Conservation (phyloP, 2,888 invertebrate species). For the Hirtodrosophila cameraria region DNA sequence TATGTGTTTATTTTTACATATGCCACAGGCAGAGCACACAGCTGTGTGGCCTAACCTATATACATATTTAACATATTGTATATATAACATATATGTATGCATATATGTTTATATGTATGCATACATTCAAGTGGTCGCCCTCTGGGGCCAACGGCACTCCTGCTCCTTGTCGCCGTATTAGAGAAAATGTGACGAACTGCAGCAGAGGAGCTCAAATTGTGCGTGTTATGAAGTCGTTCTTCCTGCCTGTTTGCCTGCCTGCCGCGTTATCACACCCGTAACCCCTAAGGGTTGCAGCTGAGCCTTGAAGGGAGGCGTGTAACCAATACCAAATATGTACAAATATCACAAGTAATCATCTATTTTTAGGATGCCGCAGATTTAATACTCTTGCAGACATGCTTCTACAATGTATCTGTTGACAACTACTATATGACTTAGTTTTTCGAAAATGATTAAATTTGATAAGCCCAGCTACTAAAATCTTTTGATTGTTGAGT, state of each 20-base stretch:
- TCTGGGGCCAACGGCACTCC: slow-evolving; percentile 57
- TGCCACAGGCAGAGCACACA: slow-evolving; percentile 48
- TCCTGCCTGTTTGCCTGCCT: slow-evolving; percentile 25
- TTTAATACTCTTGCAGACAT: too few relatives aligned
- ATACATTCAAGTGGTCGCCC: slow-evolving; percentile 47
- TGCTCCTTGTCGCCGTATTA: slow-evolving; percentile 24
- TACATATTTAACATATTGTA: slow-evolving; percentile 34
- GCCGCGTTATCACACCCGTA: slow-evolving; percentile 58
- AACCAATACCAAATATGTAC: slow-evolving; percentile 44
- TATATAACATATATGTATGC: slow-evolving; percentile 12
- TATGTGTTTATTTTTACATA: slow-evolving; percentile 75
- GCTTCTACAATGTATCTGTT: too few relatives aligned
- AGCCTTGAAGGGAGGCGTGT: slow-evolving; percentile 50
- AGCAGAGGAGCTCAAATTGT: slow-evolving; percentile 70
- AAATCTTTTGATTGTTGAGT: too few relatives aligned
- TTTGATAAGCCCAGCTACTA: too few relatives aligned
- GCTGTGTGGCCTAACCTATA: slow-evolving; percentile 77
- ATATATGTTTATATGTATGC: slow-evolving; percentile 11
- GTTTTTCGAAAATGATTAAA: too few relatives aligned
- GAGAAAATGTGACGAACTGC: slow-evolving; percentile 24
- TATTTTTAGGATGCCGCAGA: too few relatives aligned
- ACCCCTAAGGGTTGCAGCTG: slow-evolving; percentile 65
- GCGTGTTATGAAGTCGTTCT: slow-evolving; percentile 79
- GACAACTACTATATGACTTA: too few relatives aligned
- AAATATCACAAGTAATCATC: too few relatives aligned